These are phyloP conservation scores for Drosophila sproati DNA, from an alignment of 1,140 invertebrate genomes.

Conservation along the genomic window DNA sequence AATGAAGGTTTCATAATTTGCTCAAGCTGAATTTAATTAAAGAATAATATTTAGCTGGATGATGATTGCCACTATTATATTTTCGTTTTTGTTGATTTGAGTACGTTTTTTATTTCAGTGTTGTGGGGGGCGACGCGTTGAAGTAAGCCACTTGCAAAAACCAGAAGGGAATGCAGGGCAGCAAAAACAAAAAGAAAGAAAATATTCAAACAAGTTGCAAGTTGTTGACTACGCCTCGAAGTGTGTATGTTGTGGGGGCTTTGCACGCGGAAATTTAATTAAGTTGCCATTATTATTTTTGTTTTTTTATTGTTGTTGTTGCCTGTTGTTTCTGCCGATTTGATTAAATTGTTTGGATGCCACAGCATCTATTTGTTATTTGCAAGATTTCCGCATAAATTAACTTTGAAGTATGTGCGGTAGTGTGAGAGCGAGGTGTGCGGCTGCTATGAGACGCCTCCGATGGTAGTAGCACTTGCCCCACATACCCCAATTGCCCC, in stretches of 20 bases:
- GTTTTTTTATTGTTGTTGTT: constrained; percentile 26
- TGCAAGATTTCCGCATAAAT: constrained; percentile 51
- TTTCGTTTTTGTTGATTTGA: constrained; percentile 1
- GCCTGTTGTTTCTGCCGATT: constrained; percentile 26
- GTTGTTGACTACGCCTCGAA: constrained; percentile 40
- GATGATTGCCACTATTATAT: neutral
- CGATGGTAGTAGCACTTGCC: neutral
- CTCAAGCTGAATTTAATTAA: no score
- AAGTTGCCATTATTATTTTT: constrained; percentile 38
- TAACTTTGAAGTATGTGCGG: constrained; percentile 44
- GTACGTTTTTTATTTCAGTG: neutral
- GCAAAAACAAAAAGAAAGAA: neutral
- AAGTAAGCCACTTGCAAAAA: constrained; percentile 29
- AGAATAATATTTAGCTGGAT: no score
- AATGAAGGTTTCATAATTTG: no score
- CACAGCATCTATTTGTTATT: constrained; percentile 52
- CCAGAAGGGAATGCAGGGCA: neutral
- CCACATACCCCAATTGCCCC: neutral
- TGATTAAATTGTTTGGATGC: constrained; percentile 62
- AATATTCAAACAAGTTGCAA: constrained; percentile 40
- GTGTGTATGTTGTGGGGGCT: constrained; percentile 28
- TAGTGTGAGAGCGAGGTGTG: neutral
- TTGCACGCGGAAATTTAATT: constrained; percentile 57
- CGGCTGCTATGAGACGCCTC: neutral
- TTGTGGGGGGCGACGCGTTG: constrained; percentile 25